Base-by-base conservation (phyloP, 2,113 vertebrate species). In the Dipodomys ordii region DNA sequence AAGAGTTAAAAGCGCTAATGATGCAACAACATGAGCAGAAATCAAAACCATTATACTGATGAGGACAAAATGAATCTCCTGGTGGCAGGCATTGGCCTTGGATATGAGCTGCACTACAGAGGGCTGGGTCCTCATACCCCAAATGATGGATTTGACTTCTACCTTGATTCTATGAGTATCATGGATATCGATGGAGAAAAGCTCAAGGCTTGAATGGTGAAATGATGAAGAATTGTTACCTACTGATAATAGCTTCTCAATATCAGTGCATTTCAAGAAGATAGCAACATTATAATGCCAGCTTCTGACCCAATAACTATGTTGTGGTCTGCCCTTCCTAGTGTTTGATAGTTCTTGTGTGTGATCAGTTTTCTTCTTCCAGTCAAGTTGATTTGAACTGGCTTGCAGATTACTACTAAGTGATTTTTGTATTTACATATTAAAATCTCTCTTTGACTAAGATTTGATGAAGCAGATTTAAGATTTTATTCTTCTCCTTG, bases 271-370 rank as follows among this genome's bases (percentile, higher is more conserved):
- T 60, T 67, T 2, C 8, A 62, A 57, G 53, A 71, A 76, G 22
- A 64, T 2, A n/a, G 27, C 0, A n/a, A 22, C 23, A 27, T 85
- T 69, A 76, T 35, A 77, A 9, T 13, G 10, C 7, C 4, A 64
- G 19, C 22, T 39, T 46, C 32, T 69, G 32, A 85, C 0, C 18
- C 5, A 68, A 72, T 10, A 19, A 46, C 12, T 23, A 46, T 22
- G 23, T 20, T 22, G 1, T 13, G 25, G n/a, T n/a, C 53, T 57
- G 7, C 3, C 20, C 6, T 22, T 13, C 0, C 3, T n/a, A 10
- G 25, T 11, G 0, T 25, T 35, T 39, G 35, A 74, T 44, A 44
- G 25, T 20, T 20, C 65, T 27, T 28, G 25, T 27, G 11, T 13
- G 68, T n/a, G 35, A 49, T 69, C 10, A 68, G 39, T 72, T 92